Evolutionary conservation across 2,113 vertebrate species (phyloP).

Genomic region (Ranitomeya variabilis): DNA sequence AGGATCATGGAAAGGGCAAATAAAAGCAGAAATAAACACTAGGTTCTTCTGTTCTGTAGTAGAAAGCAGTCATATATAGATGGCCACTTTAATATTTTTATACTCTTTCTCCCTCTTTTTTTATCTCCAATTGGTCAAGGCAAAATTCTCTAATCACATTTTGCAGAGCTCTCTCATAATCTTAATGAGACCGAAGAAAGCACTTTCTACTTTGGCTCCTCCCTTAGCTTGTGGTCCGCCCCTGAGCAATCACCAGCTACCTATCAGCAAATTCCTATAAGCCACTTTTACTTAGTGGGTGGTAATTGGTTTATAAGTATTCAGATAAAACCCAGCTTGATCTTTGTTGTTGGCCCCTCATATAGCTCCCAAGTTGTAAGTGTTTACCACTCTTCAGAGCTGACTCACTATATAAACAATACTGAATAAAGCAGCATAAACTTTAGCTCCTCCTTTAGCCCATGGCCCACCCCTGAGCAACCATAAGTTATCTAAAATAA

Average conservation of each 20-base stretch:
- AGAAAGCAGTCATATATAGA: not conserved
- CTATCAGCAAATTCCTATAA: too few species aligned
- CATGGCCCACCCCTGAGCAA: too few species aligned
- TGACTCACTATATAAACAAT: too few species aligned
- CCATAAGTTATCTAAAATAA: not conserved
- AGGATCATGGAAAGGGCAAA: too few species aligned
- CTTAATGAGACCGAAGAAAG: not conserved
- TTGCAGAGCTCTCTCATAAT: not conserved
- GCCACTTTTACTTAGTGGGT: too few species aligned
- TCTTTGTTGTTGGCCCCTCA: too few species aligned
- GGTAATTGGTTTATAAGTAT: too few species aligned
- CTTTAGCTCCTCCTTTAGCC: too few species aligned
- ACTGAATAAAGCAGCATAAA: too few species aligned
- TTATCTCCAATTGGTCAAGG: not conserved
- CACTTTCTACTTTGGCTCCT: not conserved
- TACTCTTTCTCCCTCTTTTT: not conserved
- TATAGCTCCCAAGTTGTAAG: too few species aligned
- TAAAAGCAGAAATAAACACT: not conserved
- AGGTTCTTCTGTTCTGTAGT: not conserved
- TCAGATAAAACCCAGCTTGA: too few species aligned
- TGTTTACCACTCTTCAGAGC: too few species aligned
- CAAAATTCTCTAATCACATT: not conserved
- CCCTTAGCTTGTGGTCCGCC: not conserved
- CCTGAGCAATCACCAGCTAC: not conserved
- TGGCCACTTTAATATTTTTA: not conserved